Percentiles rank a stretch among this genome's conserved stretches.
These are phyloP conservation scores for Rhagonycha fulva DNA, from an alignment of 2,888 invertebrate genomes.

Conservation along the genomic window DNA sequence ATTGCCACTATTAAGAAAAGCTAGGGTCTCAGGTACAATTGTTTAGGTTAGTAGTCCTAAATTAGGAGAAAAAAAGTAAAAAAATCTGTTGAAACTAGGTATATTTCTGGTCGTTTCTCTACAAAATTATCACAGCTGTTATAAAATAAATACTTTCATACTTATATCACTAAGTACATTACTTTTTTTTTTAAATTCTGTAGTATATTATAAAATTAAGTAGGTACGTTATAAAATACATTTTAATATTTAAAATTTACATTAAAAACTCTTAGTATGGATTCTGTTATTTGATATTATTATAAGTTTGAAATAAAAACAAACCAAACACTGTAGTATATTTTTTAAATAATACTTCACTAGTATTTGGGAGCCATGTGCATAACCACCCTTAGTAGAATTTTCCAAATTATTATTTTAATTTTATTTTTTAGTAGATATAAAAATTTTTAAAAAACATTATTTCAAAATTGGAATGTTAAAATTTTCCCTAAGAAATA, in stretches of 20 bases:
- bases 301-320: not conserved
- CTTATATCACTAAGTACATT: not conserved
- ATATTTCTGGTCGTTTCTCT: slow-evolving; percentile 5
- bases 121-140: slow-evolving; percentile 27
- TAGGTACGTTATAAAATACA: not conserved
- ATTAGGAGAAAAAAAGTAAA: not conserved
- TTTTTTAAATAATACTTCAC: not conserved
- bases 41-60: too few species aligned
- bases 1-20: not conserved
- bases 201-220: not conserved
- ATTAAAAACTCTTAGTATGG: not conserved
- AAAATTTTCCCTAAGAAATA: not conserved
- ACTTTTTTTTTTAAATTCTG: not conserved
- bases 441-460: too few species aligned
- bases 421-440: too few species aligned
- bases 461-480: not conserved
- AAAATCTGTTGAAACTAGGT: not conserved
- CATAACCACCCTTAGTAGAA: too few species aligned
- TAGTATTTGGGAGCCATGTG: not conserved
- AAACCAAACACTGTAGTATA: not conserved
- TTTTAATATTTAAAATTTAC: not conserved
- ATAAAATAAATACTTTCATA: slow-evolving; percentile 3
- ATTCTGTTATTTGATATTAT: not conserved
- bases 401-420: too few species aligned
- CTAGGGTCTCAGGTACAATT: not conserved